Evolutionary conservation across 30 jellyfish, hydroid and myxozoan genomes (phyloP), one percentile per base, ranked within the genome.

Genomic region (Chironex yamaguchii): DNA sequence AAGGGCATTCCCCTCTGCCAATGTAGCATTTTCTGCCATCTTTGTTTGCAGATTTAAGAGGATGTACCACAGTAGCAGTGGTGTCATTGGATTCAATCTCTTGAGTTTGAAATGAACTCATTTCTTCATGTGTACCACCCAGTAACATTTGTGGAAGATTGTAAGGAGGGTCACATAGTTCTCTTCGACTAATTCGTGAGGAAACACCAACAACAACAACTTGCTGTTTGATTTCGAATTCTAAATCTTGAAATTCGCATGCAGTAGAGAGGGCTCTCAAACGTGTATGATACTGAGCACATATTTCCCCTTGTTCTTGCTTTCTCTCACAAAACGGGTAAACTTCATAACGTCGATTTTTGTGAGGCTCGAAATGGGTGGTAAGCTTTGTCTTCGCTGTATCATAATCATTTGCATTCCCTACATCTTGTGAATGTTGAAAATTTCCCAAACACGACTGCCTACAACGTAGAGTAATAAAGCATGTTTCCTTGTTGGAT

Each of bases 401-500:
- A 36, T 62, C 20, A 36, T 58, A 79, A 24, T 50, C 28, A 62
- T 62, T 1, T 25, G 81, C 6, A 9, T 32, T 11, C 90, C 81
- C 4, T 25, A 22, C 25, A 58, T 72, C 4, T 23, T n/a, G 49
- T 58, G 49, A 4, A 58, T 80, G 62, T 3, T 3, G 34, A 79
- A 79, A 62, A 79, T 79, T 54, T 79, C 90, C 27, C 90, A 17
- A 34, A 79, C 78, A 1, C 81, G 50, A 2, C 72, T 20, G 1
- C 81, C 90, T 0, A 58, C 90, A 34, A 58, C 81, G 42, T 62
- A 58, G 25, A 54, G 70, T 2, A 62, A 28, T 29, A 79, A 31
- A 0, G 81, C 90, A 2, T 71, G 68, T 23, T 79, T 22, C 29
- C 90, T 36, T 3, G 31, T 21, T 4, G 0, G 22, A 54, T 58